Percentiles rank a stretch among this genome's conserved stretches.
These are phyloP conservation scores for Origma solitaria DNA, from an alignment of 2,113 vertebrate species.

Conservation along the genomic window DNA sequence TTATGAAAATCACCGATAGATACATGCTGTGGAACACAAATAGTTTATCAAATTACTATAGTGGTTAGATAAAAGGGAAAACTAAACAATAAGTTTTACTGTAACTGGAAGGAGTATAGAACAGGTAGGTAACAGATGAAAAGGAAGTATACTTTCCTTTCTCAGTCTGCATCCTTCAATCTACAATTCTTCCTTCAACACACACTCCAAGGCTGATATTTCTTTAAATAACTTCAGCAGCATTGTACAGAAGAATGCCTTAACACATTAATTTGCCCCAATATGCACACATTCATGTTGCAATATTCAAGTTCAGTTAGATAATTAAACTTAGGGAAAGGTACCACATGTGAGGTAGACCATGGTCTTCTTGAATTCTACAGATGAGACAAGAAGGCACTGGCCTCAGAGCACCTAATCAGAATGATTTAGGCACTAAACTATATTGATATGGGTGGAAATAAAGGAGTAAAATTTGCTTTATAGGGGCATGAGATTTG, in stretches of 20 bases:
- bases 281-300: not conserved
- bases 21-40: not conserved
- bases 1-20: not conserved
- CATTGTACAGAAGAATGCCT: not conserved
- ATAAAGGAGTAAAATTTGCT: not conserved
- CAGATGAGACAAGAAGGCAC: not conserved
- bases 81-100: not conserved
- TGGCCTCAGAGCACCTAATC: no score
- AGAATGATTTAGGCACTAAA: not conserved
- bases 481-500: not conserved
- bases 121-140: not conserved
- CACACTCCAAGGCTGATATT: not conserved
- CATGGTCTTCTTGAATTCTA: not conserved
- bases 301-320: not conserved
- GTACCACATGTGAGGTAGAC: not conserved
- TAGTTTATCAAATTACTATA: not conserved
- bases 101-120: not conserved
- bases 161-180: not conserved
- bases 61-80: not conserved
- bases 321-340: not conserved
- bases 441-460: not conserved
- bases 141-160: not conserved
- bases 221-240: not conserved
- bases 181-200: not conserved
- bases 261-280: not conserved